A percentile compares a stretch with the other conserved stretches of the same genome.
Evolutionary conservation across 1,140 invertebrate genomes (phyloP).

Genomic region (Samia ricini): DNA sequence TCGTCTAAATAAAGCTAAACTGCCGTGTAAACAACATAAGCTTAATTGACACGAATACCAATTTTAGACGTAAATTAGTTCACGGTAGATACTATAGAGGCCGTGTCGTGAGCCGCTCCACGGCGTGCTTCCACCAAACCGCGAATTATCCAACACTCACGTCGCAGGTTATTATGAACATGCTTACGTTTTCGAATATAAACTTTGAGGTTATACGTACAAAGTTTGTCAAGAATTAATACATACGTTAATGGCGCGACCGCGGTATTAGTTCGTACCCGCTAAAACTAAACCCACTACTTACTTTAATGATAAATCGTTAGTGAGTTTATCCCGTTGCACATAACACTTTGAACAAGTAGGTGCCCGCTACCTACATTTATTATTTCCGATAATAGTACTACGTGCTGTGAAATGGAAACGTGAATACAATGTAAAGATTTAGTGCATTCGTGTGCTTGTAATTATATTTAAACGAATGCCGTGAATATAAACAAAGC

Average conservation of each 20-base stretch:
- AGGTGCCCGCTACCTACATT: neutral
- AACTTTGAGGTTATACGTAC: conserved; percentile 10
- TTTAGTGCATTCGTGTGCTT: neutral
- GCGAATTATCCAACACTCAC: neutral
- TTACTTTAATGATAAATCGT: conserved; percentile 18
- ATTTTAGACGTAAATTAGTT: neutral
- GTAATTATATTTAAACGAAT: neutral
- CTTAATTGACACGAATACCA: neutral
- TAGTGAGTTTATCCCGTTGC: neutral
- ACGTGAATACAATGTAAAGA: neutral
- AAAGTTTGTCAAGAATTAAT: conserved; percentile 17
- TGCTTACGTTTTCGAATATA: neutral
- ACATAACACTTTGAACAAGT: no score
- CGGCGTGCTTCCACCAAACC: neutral
- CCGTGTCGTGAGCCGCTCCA: neutral
- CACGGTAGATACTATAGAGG: neutral
- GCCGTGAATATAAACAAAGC: neutral
- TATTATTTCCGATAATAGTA: neutral
- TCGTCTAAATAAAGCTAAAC: neutral
- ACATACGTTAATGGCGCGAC: conserved; percentile 14
- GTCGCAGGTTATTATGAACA: neutral
- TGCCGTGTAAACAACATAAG: neutral
- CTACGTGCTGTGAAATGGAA: neutral
- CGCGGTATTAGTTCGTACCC: conserved; percentile 5
- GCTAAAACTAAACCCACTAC: neutral